Percentiles rank a stretch among this genome's conserved stretches.
Evolutionary conservation across 2,113 vertebrate genomes (phyloP).

Genomic region (Puntigrus tetrazona): DNA sequence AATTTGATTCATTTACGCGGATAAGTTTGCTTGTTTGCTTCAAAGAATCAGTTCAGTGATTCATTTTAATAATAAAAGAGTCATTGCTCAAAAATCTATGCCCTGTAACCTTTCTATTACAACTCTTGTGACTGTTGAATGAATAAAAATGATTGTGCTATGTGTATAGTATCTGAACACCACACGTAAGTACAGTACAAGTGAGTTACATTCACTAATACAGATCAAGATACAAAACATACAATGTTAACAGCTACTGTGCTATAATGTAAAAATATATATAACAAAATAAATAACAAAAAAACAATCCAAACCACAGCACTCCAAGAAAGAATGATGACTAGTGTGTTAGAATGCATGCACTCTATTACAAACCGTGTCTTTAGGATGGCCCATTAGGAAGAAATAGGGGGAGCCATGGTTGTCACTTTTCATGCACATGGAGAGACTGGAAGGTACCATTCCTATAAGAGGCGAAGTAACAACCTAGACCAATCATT

Average conservation of each 20-base stretch:
- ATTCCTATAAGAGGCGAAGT: slow-evolving; percentile 99
- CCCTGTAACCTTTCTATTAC: no score
- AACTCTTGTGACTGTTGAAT: neutral
- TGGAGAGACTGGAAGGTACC: slow-evolving; percentile 99
- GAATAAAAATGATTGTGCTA: neutral
- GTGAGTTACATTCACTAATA: neutral
- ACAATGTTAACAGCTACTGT: neutral
- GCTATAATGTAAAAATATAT: neutral
- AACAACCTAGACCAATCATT: slow-evolving; percentile 99
- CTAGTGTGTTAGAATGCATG: slow-evolving; percentile 87
- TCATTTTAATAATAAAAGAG: no score
- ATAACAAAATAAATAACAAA: neutral
- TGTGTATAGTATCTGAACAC: neutral
- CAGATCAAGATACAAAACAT: neutral
- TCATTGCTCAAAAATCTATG: neutral
- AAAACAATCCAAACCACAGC: slow-evolving; percentile 60
- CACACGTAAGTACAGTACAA: neutral
- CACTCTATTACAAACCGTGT: slow-evolving; percentile 98
- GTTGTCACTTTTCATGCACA: slow-evolving; percentile 99
- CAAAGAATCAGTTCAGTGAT: neutral
- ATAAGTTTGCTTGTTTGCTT: no score
- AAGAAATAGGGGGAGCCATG: slow-evolving; percentile 99
- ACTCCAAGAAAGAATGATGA: slow-evolving; percentile 51
- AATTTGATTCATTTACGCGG: neutral
- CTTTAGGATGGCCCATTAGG: slow-evolving; percentile 99